Base-by-base conservation (phyloP, 2,113 vertebrate genomes). In the Prunella fulvescens region DNA sequence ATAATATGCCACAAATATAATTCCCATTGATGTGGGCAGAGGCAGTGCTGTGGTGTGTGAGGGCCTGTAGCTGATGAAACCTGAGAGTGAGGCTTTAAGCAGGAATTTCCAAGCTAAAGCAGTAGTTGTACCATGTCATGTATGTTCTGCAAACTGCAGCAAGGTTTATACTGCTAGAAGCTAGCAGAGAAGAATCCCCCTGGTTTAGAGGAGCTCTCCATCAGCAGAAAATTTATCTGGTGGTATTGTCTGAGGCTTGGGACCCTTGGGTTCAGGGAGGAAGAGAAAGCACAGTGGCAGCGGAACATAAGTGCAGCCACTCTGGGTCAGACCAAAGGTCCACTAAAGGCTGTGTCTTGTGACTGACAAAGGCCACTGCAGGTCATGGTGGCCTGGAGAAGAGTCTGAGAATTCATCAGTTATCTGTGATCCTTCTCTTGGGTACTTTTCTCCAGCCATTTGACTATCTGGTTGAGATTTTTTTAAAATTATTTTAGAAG, bases 201-300 rank as follows among this genome's bases (percentile, higher is more conserved):
- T 39, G 31, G 7, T 70, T 77, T 71, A 51, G 56, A 73, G 42
- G 74, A 94, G 56, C 14, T 86, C 44, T 83, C 33, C 62, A 51
- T 51, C 71, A 88, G 74, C 76, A 88, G 48, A 91, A 94, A 88
- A 66, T 74, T 56, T 20, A n/a, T 51, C 35, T 88, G 26, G n/a
- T 58, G 26, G 8, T 77, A 5, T 37, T 77, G 14, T 20, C 19
- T 48, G 58, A 86, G 35, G 11, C 45, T 80, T 61, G 67, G 73
- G 74, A 88, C 7, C 10, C 62, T 48, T 31, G n/a, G 37, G 22
- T 80, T 90, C 29, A 82, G 26, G 16, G 22, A 87, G 37, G n/a
- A 31, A 80, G 40, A 15, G 28, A n/a, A 61, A 77, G 33, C 8
- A 14, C 29, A 72, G 39, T 69, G 48, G 48, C 40, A 92, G 74